Evolutionary conservation across 2,113 vertebrate genomes (phyloP).

Genomic region (Bettongia penicillata): DNA sequence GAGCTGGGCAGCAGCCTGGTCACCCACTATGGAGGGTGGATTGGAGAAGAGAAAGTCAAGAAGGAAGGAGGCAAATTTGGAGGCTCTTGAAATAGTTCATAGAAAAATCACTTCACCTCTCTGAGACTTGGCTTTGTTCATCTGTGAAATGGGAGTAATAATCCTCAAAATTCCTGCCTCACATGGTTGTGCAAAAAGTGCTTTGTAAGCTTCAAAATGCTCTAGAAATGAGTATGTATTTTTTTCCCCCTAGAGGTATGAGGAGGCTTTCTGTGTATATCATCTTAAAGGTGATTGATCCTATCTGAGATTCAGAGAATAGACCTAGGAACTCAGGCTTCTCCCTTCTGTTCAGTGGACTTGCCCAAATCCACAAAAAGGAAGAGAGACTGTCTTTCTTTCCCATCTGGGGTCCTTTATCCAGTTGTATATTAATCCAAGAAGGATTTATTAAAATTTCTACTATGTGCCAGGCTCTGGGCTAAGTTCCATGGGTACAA

Average conservation of each 20-base stretch:
- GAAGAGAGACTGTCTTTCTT: neutral
- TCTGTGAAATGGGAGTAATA: neutral
- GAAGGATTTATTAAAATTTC: neutral
- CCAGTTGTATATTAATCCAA: neutral
- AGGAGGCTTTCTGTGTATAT: neutral
- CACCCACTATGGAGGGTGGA: no score
- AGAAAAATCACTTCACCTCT: neutral
- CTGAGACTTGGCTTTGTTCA: neutral
- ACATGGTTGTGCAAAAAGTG: neutral
- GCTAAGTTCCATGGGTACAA: neutral
- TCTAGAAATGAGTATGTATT: neutral
- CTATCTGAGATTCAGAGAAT: neutral
- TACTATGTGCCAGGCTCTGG: neutral
- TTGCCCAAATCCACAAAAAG: neutral
- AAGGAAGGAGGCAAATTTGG: neutral
- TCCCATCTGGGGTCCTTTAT: neutral
- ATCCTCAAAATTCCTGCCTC: neutral
- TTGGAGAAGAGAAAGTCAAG: no score
- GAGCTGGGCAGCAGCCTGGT: neutral
- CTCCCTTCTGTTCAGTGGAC: neutral
- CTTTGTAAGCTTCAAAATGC: neutral
- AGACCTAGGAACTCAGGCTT: neutral
- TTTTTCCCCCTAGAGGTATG: neutral
- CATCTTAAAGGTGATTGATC: neutral
- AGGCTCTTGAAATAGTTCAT: neutral